Percentiles rank a stretch among this genome's conserved stretches.
phyloP scores from a whole-genome alignment of 1,140 invertebrate genomes.

The Lucilia cuprina region DNA sequence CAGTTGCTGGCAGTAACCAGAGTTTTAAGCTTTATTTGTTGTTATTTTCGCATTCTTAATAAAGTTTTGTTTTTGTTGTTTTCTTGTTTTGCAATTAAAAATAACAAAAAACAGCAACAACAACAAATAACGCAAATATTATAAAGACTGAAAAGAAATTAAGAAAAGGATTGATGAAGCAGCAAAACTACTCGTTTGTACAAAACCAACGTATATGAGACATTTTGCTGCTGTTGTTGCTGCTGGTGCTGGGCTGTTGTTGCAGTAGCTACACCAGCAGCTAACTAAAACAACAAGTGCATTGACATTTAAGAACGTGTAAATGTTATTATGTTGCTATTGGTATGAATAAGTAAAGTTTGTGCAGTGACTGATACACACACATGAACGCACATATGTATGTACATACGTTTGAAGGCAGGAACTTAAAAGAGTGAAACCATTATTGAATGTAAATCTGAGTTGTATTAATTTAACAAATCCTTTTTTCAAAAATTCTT shows the following conservation, averaged over 20 bases:
- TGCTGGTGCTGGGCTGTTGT: background rate
- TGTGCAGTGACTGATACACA: background rate
- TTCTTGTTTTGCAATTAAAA: background rate
- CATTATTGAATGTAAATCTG: too few relatives aligned
- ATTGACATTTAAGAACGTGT: slow-evolving; percentile 11
- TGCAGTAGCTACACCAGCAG: background rate
- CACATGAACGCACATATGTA: background rate
- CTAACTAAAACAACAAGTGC: background rate
- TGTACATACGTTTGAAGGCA: background rate
- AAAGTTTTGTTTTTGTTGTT: background rate
- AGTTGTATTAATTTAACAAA: too few relatives aligned
- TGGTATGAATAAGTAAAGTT: background rate
- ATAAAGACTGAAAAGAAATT: background rate
- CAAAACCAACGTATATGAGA: background rate
- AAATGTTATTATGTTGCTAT: slow-evolving; percentile 15
- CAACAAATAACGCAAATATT: background rate
- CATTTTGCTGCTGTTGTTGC: background rate
- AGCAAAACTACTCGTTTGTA: background rate
- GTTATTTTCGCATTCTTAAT: too few relatives aligned
- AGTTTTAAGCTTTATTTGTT: too few relatives aligned
- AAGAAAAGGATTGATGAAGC: background rate
- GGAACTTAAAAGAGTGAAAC: background rate
- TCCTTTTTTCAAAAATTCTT: too few relatives aligned
- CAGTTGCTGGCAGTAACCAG: too few relatives aligned
- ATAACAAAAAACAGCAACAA: background rate